phyloP scores from a whole-genome alignment of 2,113 vertebrate species.

The Myrmecobius fasciatus region DNA sequence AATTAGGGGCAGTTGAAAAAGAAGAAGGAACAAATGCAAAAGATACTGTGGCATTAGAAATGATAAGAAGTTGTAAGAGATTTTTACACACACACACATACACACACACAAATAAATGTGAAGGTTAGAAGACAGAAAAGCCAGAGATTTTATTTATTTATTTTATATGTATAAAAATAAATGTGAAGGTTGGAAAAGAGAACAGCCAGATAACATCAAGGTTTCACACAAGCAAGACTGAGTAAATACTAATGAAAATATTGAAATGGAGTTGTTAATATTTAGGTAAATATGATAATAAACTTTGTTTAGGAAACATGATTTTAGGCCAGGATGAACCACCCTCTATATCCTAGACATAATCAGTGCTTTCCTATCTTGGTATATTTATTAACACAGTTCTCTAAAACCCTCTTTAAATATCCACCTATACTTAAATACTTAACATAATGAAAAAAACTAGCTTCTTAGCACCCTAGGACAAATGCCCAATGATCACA shows the following conservation, averaged over 20 bases:
- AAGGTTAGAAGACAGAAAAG: not conserved
- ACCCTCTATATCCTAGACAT: not conserved
- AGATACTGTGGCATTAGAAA: not conserved
- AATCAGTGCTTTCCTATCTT: not conserved
- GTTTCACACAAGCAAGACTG: not conserved
- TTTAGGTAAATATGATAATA: not conserved
- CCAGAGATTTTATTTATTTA: no score
- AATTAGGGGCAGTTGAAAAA: not conserved
- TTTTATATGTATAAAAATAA: no score
- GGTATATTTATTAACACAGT: not conserved
- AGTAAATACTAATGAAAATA: not conserved
- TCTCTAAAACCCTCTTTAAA: not conserved
- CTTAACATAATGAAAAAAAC: not conserved
- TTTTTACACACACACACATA: not conserved
- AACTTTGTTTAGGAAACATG: not conserved
- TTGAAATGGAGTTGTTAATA: not conserved
- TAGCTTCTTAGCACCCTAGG: not conserved
- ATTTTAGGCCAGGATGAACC: not conserved
- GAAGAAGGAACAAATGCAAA: not conserved
- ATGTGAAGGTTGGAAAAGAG: not conserved
- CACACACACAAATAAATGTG: no score
- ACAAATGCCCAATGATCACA: not conserved
- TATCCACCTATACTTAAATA: not conserved
- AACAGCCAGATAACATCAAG: not conserved
- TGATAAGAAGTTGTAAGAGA: not conserved